Percentiles rank a stretch among this genome's conserved stretches.
Evolutionary conservation across 2,113 vertebrate species (phyloP).

Genomic region (Pteronura brasiliensis): DNA sequence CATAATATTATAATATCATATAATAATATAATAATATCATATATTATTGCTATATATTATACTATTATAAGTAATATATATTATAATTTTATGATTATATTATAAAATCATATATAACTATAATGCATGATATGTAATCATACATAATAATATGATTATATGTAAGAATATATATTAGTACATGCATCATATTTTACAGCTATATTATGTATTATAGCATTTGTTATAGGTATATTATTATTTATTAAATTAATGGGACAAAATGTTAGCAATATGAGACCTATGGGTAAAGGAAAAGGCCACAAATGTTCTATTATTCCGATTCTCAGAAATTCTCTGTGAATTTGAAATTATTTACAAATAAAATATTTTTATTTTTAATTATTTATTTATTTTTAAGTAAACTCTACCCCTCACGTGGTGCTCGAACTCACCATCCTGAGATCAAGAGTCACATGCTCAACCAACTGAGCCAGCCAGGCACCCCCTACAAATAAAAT

Average conservation of each 20-base stretch:
- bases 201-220: not conserved
- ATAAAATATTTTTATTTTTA: not conserved
- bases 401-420: not conserved
- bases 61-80: not conserved
- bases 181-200: not conserved
- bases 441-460: not conserved
- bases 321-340: not conserved
- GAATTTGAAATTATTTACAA: not conserved
- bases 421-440: not conserved
- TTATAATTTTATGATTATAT: not conserved
- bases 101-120: not conserved
- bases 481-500: not conserved
- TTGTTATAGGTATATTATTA: not conserved
- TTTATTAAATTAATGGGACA: not conserved
- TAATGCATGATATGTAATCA: not conserved
- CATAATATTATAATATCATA: no score
- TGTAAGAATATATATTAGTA: not conserved
- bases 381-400: not conserved
- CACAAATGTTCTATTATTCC: not conserved
- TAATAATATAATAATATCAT: no score
- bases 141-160: not conserved
- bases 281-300: not conserved
- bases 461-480: not conserved
- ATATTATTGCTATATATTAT: not conserved
- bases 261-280: not conserved